Evolutionary conservation across 2,113 vertebrate genomes (phyloP).

Genomic region (Origma solitaria): DNA sequence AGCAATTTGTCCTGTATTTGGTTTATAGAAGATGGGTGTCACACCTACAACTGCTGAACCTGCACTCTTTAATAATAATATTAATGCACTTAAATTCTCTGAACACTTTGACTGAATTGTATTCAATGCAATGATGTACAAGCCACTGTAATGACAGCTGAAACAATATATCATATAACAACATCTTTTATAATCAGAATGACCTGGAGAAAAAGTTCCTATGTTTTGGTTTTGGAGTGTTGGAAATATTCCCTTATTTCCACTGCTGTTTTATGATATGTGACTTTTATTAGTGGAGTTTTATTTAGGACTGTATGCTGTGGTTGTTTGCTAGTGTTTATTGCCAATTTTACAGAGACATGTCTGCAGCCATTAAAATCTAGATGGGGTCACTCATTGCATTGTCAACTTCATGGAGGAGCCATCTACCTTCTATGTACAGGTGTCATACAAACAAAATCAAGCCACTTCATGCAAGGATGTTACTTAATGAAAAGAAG

Average conservation of each 20-base stretch:
- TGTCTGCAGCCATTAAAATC: background rate
- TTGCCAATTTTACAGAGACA: background rate
- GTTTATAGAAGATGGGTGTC: background rate
- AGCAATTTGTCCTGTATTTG: background rate
- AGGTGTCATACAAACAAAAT: background rate
- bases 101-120: background rate
- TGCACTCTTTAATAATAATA: background rate
- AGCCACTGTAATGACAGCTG: background rate
- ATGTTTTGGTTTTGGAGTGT: background rate
- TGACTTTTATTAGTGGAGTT: background rate
- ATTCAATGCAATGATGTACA: background rate
- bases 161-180: background rate
- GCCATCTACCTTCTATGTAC: background rate
- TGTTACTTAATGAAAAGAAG: background rate
- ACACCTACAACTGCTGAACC: background rate
- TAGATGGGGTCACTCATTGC: background rate
- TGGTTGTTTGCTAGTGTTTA: background rate
- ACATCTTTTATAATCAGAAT: background rate
- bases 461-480: background rate
- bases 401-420: background rate
- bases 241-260: background rate
- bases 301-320: background rate
- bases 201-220: background rate
- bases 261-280: background rate
- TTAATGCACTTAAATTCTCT: background rate